phyloP scores from a whole-genome alignment of 2,113 vertebrate genomes.

The Kryptolebias marmoratus region DNA sequence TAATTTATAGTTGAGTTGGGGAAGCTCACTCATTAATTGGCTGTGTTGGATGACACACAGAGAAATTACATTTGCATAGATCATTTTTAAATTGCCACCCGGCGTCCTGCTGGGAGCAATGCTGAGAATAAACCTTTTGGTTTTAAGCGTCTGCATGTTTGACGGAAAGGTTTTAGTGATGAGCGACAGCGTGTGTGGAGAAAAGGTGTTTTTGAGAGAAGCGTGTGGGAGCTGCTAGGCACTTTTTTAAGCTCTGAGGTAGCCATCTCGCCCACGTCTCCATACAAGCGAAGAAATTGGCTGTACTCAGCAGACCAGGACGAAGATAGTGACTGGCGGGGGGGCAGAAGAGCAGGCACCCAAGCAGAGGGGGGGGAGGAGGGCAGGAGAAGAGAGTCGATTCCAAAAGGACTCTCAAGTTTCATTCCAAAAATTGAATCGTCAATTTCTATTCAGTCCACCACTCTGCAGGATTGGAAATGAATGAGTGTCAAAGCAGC shows the following conservation, averaged over 20 bases:
- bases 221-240: slow-evolving; percentile 29
- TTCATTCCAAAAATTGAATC: slow-evolving; percentile 75
- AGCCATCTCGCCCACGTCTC: slow-evolving; percentile 61
- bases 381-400: slow-evolving; percentile 37
- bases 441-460: slow-evolving; percentile 73
- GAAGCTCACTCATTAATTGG: slow-evolving; percentile 81
- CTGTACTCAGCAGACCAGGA: slow-evolving; percentile 71
- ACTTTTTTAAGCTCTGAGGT: slow-evolving; percentile 32
- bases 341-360: slow-evolving; percentile 37
- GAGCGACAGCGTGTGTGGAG: slow-evolving; percentile 29
- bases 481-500: slow-evolving; percentile 63
- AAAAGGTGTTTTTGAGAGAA: slow-evolving; percentile 46
- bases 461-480: slow-evolving; percentile 69
- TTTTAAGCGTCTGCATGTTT: slow-evolving; percentile 54
- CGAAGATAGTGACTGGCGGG: slow-evolving; percentile 55
- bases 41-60: slow-evolving; percentile 78
- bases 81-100: slow-evolving; percentile 80
- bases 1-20: slow-evolving; percentile 79
- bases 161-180: slow-evolving; percentile 54
- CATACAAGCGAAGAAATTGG: slow-evolving; percentile 72
- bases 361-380: slow-evolving; percentile 10
- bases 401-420: slow-evolving; percentile 68
- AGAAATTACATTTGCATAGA: slow-evolving; percentile 82
- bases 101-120: slow-evolving; percentile 68
- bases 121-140: slow-evolving; percentile 61